A percentile compares a stretch with the other conserved stretches of the same genome.
Conservation (phyloP, 2,113 vertebrate species). For the Lepisosteus oculatus region DNA sequence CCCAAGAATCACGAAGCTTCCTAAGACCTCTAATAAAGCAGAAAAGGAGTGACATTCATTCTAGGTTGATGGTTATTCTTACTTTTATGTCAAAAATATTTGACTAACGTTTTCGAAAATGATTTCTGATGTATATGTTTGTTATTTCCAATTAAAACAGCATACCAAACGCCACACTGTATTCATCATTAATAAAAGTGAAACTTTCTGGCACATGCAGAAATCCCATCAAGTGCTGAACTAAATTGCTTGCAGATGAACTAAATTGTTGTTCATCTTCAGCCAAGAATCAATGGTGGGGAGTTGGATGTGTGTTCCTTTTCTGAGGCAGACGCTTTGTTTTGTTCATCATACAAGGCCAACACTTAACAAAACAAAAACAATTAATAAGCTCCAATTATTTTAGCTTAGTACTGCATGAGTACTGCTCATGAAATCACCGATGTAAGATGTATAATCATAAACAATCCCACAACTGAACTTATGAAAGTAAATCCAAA, state of each 20-base stretch:
- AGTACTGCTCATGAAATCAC: constrained; percentile 32
- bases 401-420: too few relatives aligned
- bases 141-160: constrained; percentile 13
- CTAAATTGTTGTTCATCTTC: constrained; percentile 15
- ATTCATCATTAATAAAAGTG: constrained; percentile 14
- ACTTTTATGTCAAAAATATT: too few relatives aligned
- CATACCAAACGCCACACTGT: constrained; percentile 16
- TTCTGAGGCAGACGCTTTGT: constrained; percentile 28
- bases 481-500: background rate
- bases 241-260: constrained; percentile 42
- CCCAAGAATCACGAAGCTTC: background rate
- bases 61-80: too few relatives aligned
- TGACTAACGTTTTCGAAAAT: too few relatives aligned
- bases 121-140: background rate
- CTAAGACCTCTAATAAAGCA: too few relatives aligned
- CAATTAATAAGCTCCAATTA: constrained; percentile 34
- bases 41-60: too few relatives aligned
- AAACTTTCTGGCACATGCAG: constrained; percentile 18
- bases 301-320: constrained; percentile 24
- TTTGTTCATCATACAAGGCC: constrained; percentile 21
- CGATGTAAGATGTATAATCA: background rate
- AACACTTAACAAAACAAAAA: constrained; percentile 39
- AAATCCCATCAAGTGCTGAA: constrained; percentile 15
- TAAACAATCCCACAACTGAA: background rate
- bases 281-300: constrained; percentile 34